Evolutionary conservation across 2,888 invertebrate species (phyloP).

Genomic region (Ashinkailepas kermadecensis): DNA sequence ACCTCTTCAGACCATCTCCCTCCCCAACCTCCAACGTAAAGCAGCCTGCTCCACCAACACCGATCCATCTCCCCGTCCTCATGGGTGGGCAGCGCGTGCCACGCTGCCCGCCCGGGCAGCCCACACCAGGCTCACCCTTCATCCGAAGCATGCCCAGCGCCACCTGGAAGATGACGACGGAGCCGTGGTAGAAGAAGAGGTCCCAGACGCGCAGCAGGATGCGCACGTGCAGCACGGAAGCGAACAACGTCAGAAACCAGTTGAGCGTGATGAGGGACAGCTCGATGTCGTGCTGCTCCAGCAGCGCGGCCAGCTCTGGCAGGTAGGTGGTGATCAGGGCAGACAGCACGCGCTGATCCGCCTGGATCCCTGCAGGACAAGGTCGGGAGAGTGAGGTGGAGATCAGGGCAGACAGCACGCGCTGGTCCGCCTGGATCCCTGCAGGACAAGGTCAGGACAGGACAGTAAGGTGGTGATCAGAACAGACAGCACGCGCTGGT

Average conservation of each 20-base stretch:
- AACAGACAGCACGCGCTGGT: slow-evolving; percentile 75
- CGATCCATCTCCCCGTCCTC: too few species aligned
- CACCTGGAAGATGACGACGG: slow-evolving; percentile 84
- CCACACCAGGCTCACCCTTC: slow-evolving; percentile 42
- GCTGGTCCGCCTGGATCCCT: not conserved
- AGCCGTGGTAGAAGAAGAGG: slow-evolving; percentile 91
- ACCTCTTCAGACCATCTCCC: too few species aligned
- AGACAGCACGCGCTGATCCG: slow-evolving; percentile 91
- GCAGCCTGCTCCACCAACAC: too few species aligned
- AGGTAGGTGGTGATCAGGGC: slow-evolving; percentile 83
- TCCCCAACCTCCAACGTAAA: too few species aligned
- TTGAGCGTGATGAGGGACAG: slow-evolving; percentile 90
- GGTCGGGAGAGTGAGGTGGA: too few species aligned
- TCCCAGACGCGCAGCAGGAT: slow-evolving; percentile 93
- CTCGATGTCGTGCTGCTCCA: slow-evolving; percentile 76
- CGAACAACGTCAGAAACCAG: slow-evolving; percentile 96
- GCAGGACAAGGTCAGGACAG: not conserved
- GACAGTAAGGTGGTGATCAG: not conserved
- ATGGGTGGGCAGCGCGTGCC: too few species aligned
- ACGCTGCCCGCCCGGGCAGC: too few species aligned
- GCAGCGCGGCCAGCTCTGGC: slow-evolving; percentile 78
- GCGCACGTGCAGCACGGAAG: slow-evolving; percentile 93
- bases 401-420: not conserved
- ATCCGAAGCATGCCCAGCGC: slow-evolving; percentile 91
- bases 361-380: slow-evolving; percentile 62